Base-by-base conservation (phyloP, 2,797 vertebrate species). In the Geotrypetes seraphini region DNA sequence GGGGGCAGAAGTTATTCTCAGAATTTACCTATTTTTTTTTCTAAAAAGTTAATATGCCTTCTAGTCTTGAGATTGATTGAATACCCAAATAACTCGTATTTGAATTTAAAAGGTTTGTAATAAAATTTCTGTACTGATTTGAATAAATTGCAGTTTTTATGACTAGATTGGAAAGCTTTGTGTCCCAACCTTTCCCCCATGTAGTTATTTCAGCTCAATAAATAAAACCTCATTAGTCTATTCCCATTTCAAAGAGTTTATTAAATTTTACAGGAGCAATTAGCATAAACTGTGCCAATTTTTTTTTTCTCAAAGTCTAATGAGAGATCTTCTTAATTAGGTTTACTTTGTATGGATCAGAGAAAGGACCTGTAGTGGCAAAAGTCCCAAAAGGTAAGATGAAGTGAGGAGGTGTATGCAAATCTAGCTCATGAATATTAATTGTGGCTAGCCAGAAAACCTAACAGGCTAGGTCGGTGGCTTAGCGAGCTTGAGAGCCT, bases 191-290 rank as follows among this genome's bases (percentile, higher is more conserved):
- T 79, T 80, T 86, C 85, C 84, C n/a, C 80, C 83, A 85, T 85
- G 86, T 63, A 87, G 84, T 88, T 92, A 91, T 88, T 87, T 91
- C 89, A 89, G 90, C 91, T 93, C 82, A 90, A 94, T 92, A 92
- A 94, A 92, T 90, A 94, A 93, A 89, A 90, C 86, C 89, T 94
- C 86, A 89, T 92, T 94, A 92, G 84, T 81, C 82, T 86, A 86
- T 91, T 84, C 87, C 88, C 87, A 88, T 91, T 93, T 93, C 78
- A 84, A 86, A 66, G 69, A 91, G 88, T 92, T 94, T 91, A 96
- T 94, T 94, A 94, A 90, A 91, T 93, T 94, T 93, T 94, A 91
- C 90, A 89, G 87, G 79, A 89, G 85, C 91, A 96, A 96, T 96
- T 94, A 94, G 88, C 90, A 81, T 86, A 90, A 90, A 88, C 85